Conservation (phyloP, 2,797 vertebrate genomes). For the Ambastaia sidthimunki region DNA sequence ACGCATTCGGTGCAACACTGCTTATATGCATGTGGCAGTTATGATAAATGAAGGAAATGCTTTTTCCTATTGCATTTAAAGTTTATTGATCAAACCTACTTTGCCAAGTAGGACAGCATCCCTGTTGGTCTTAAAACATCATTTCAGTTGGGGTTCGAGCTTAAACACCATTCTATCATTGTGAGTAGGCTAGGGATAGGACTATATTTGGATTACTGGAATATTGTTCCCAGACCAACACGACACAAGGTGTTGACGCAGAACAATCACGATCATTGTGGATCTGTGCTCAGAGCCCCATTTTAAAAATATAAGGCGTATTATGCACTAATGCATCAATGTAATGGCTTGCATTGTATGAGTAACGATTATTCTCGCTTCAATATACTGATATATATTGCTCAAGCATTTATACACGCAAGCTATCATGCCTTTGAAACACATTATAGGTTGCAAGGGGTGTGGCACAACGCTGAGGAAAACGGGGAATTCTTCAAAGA, state of each 20-base stretch:
- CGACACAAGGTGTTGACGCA: not conserved
- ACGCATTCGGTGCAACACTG: too few species aligned
- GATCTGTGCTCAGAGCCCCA: not conserved
- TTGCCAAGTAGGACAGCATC: conserved; percentile 7
- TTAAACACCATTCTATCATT: not conserved
- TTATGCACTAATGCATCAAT: not conserved
- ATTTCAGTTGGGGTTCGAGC: not conserved
- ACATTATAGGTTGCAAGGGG: conserved; percentile 39
- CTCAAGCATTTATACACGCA: not conserved
- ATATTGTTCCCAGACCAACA: not conserved
- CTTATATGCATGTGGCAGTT: not conserved
- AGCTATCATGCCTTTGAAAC: conserved; percentile 26
- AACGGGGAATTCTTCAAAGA: conserved; percentile 27
- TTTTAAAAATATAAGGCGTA: not conserved
- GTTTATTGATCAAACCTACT: not conserved
- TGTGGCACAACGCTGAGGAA: conserved; percentile 45
- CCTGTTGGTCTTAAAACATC: not conserved
- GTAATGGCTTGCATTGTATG: not conserved
- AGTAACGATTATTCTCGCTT: not conserved
- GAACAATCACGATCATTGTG: not conserved
- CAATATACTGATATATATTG: too few species aligned
- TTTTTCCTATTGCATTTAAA: not conserved
- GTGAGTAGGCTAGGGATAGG: not conserved
- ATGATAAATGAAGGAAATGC: not conserved
- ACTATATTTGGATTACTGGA: not conserved